phyloP scores from a whole-genome alignment of 2,888 invertebrate genomes.

The Ptychoptera contaminata region DNA sequence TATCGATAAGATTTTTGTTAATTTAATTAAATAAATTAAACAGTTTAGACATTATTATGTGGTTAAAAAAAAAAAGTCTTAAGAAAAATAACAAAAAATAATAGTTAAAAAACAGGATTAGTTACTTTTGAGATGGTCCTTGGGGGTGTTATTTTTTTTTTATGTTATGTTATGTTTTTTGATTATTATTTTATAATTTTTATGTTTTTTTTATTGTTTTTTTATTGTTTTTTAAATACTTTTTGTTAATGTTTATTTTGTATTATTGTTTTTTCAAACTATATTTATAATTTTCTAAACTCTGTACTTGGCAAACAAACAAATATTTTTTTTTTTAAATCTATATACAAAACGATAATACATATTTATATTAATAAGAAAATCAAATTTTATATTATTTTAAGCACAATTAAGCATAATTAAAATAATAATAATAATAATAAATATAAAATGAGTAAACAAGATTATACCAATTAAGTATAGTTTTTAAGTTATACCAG shows the following conservation, averaged over 20 bases:
- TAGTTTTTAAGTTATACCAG: no score
- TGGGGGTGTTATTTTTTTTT: slow-evolving; percentile 24
- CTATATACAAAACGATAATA: no score
- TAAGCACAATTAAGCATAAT: no score
- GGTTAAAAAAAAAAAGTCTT: background rate
- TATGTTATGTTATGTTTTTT: background rate
- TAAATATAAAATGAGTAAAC: no score
- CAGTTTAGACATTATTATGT: background rate
- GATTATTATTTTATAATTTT: slow-evolving; percentile 7
- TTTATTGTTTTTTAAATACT: background rate
- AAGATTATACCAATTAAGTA: no score
- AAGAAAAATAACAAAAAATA: background rate
- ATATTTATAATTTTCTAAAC: no score
- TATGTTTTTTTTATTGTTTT: slow-evolving; percentile 11
- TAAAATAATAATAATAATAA: no score
- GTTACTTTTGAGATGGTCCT: slow-evolving; percentile 93
- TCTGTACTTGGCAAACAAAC: no score
- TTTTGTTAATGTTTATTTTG: background rate
- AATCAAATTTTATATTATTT: no score
- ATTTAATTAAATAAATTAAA: background rate
- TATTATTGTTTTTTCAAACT: slow-evolving; percentile 1
- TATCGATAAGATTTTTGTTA: no score
- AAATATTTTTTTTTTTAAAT: no score
- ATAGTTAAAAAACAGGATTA: slow-evolving; percentile 22
- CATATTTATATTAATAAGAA: no score